Evolutionary conservation across 2,888 invertebrate species (phyloP).

Genomic region (Neria commutata): DNA sequence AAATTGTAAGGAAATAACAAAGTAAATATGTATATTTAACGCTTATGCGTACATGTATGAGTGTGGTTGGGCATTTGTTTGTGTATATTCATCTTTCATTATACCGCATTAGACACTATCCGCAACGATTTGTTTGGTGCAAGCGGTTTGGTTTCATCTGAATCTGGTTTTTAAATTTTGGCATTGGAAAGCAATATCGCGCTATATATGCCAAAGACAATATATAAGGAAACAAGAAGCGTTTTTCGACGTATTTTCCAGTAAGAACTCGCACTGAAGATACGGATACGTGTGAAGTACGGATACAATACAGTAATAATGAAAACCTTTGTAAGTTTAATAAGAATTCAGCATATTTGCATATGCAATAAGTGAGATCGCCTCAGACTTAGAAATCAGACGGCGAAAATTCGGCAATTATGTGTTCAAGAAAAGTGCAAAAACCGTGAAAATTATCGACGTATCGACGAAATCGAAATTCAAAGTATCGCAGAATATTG

Average conservation of each 20-base stretch:
- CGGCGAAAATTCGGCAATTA: too few species aligned
- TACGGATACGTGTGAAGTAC: constrained; percentile 33
- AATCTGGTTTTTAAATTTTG: constrained; percentile 26
- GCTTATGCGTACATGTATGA: too few species aligned
- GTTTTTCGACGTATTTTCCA: constrained; percentile 53
- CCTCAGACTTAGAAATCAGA: too few species aligned
- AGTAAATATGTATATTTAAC: constrained; percentile 12
- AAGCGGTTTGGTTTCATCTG: neutral
- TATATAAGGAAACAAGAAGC: constrained; percentile 59
- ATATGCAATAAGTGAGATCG: too few species aligned
- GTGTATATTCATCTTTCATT: too few species aligned
- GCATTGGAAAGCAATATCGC: constrained; percentile 30
- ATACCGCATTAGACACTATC: too few species aligned
- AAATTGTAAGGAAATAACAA: constrained; percentile 16
- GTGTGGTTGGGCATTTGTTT: too few species aligned
- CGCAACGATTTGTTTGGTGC: constrained; percentile 25
- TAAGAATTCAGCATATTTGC: too few species aligned
- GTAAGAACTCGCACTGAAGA: constrained; percentile 55
- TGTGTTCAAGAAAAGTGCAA: too few species aligned
- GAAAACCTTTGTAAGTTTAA: constrained; percentile 55
- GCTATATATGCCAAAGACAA: constrained; percentile 38
- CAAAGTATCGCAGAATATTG: too few species aligned
- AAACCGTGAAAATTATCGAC: too few species aligned
- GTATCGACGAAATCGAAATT: too few species aligned
- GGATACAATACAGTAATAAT: constrained; percentile 31